Base-by-base conservation (phyloP, 2,797 vertebrate species). In the Aratinga solstitialis region DNA sequence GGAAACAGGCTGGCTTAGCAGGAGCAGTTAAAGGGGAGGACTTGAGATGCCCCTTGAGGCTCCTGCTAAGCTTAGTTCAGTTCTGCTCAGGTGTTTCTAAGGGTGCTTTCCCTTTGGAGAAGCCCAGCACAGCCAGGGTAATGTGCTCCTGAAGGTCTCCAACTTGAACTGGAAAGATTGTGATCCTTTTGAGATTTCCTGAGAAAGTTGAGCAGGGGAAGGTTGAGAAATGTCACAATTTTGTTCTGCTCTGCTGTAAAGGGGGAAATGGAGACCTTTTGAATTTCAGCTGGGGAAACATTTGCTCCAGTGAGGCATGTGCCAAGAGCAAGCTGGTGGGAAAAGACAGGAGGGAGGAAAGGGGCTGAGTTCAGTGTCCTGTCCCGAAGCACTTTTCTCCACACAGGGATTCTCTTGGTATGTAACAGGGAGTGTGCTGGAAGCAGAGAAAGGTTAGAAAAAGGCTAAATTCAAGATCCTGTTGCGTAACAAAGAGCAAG, bases 301-400 rank as follows among this genome's bases (percentile, higher is more conserved):
- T 84, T 92, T 92, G 81, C 63, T 90, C 5, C n/a, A 42, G 59
- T 21, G 78, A 91, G 26, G 7, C 40, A 66, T 71, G 65, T 89
- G 90, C 96, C 59, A 48, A 76, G 36, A 83, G 89, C 62, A 67
- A 91, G 93, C 87, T 91, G 71, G 48, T 82, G 77, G 93, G 83
- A 91, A 87, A 66, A 88, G 90, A 24, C 30, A 56, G 34, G 29
- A 78, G 34, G 32, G 45, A 84, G 82, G 82, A 75, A 82, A 53
- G 61, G 82, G 96, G 50, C 66, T 69, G 71, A 34, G 34, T 34
- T 34, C 34, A 34, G 34, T 34, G 34, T 34, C 34, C 34, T 34
- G 34, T 34, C 34, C 34, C 34, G 34, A 34, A 34, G 34, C 34
- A 34, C 34, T 34, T 34, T 34, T 34, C 34, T 34, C 34, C 34